Base-by-base conservation (phyloP, 2,888 invertebrate species). In the Saturnia japonica region DNA sequence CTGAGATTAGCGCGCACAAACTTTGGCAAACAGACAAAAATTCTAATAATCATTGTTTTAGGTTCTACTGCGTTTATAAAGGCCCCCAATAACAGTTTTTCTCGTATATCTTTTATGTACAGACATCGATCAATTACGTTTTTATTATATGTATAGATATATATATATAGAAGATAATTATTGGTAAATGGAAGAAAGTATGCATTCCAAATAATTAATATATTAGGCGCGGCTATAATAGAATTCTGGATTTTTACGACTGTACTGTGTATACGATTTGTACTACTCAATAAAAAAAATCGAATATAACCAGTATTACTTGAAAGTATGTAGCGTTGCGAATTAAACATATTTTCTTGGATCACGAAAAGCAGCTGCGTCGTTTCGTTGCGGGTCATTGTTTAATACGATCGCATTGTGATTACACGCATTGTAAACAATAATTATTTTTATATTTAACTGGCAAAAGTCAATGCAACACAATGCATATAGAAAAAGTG, bases 401-500 rank as follows among this genome's bases (percentile, higher is more conserved):
- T 70, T 42, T 71, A 74, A 34, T 72, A 68, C 71, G 57, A 68
- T 67, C 34, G 66, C 57, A 60, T 57, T 34, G 47, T 51, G 71
- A 68, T 60, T 70, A 67, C 66, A 72, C 71, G 70, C 68, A n/a
- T 25, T 43, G 71, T 68, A 47, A 72, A 70, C 67, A 22, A 69
- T 28, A 71, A 67, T 68, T 70, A 73, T 77, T 76, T 71, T 69
- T 47, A 72, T 77, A 75, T 73, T 76, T 74, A 77, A 80, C 78
- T 64, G 40, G 34, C 1, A 40, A 4, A 64, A 64, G 40, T 1
- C 19, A 64, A 64, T 64, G 64, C 34, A 77, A 76, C 75, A 83
- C 76, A 75, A 86, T 81, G 79, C 78, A 76, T 69, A 78, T 76
- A 75, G 74, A 77, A 73, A 80, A 74, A 80, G 75, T 78, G 73